Evolutionary conservation across 2,797 vertebrate genomes (phyloP).

Genomic region (Poecilia velifera): DNA sequence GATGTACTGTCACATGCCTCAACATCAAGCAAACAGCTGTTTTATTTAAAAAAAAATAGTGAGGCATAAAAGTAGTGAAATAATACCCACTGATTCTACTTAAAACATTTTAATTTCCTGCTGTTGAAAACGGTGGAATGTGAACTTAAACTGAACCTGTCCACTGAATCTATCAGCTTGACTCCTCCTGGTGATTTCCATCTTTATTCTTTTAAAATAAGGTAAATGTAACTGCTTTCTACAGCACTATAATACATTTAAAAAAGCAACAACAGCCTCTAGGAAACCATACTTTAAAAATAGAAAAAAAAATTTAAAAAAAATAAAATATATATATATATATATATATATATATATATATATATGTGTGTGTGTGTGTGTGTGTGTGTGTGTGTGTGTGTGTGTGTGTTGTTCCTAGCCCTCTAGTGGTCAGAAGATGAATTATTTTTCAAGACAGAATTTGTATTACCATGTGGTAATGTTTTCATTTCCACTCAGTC

Average conservation of each 20-base stretch:
- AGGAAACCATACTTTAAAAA: not conserved
- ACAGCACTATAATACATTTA: not conserved
- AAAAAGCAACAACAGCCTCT: not conserved
- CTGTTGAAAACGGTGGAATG: not conserved
- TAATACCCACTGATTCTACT: not conserved
- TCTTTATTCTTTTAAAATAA: not conserved
- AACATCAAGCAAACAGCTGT: not conserved
- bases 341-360: too few species aligned
- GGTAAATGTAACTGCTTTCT: not conserved
- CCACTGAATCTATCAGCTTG: not conserved
- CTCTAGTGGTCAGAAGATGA: not conserved
- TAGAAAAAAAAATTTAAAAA: too few species aligned
- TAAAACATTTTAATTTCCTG: not conserved
- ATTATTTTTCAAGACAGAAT: not conserved
- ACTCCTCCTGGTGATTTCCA: not conserved
- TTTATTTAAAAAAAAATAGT: not conserved
- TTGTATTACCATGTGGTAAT: not conserved
- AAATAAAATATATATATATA: too few species aligned
- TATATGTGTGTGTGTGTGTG: too few species aligned
- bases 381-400: too few species aligned
- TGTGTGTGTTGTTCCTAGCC: too few species aligned
- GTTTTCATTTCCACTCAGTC: constrained; percentile 6
- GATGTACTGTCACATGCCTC: not conserved
- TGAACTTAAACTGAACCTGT: not conserved
- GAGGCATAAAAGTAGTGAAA: not conserved